Evolutionary conservation across 1,140 invertebrate species (phyloP).

Genomic region (Heliconius hermathena): DNA sequence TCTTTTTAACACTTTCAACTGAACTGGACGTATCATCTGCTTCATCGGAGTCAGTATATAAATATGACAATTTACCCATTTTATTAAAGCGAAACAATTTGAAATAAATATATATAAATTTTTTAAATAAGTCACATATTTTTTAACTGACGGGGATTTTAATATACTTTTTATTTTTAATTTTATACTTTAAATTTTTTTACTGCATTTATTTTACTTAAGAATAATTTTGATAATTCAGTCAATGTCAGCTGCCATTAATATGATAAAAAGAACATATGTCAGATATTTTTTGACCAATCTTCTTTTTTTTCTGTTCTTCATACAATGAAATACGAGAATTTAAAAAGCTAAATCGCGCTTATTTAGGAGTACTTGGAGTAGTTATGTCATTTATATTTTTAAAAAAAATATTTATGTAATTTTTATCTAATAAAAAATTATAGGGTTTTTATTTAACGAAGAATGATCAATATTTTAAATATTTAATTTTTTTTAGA

Average conservation of each 20-base stretch:
- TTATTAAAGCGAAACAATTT: conserved; percentile 44
- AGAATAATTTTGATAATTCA: background rate
- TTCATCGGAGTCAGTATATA: conserved; percentile 53
- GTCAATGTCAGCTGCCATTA: background rate
- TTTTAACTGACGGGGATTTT: background rate
- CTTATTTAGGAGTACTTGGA: too few species aligned
- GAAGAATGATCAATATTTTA: too few species aligned
- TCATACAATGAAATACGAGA: too few species aligned
- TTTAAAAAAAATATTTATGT: too few species aligned
- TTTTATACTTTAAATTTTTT: background rate
- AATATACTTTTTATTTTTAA: too few species aligned
- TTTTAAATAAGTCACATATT: background rate
- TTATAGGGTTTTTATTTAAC: too few species aligned
- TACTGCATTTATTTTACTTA: background rate
- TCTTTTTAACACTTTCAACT: conserved; percentile 51
- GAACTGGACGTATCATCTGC: conserved; percentile 55
- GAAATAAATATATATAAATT: background rate
- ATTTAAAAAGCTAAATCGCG: too few species aligned
- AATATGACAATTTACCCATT: conserved; percentile 57
- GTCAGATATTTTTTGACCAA: background rate
- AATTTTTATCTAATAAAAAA: too few species aligned
- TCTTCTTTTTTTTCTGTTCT: background rate
- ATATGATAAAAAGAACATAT: background rate
- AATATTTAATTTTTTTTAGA: too few species aligned
- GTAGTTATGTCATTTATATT: too few species aligned